These are phyloP conservation scores for Pogonocherus hispidulus DNA, from an alignment of 2,888 invertebrate species.

Conservation along the genomic window DNA sequence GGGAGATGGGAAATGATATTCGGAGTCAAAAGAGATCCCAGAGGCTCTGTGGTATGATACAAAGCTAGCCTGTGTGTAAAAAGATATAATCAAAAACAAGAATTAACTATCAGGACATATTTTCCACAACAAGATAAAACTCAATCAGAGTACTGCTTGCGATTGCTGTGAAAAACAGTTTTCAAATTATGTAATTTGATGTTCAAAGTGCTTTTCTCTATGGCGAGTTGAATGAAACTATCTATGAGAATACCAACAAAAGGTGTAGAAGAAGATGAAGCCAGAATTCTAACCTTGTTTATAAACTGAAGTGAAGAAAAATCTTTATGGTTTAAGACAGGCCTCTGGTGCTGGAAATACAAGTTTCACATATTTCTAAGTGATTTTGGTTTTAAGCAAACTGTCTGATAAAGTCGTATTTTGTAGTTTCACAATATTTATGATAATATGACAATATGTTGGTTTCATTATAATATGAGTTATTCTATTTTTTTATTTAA, in stretches of 20 bases:
- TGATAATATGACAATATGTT: too few species aligned
- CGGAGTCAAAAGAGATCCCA: conserved; percentile 15
- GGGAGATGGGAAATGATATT: conserved; percentile 38
- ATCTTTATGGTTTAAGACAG: conserved; percentile 35
- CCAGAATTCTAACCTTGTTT: conserved; percentile 29
- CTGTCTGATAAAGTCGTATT: too few species aligned
- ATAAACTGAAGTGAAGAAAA: conserved; percentile 35
- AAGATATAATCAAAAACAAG: too few species aligned
- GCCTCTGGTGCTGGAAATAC: conserved; percentile 26
- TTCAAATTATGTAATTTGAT: conserved; percentile 27
- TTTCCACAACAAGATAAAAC: conserved; percentile 38
- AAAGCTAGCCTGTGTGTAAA: conserved; percentile 39
- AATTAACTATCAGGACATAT: conserved; percentile 35
- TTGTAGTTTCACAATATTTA: too few species aligned
- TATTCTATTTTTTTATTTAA: too few species aligned
- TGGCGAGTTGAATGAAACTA: conserved; percentile 32
- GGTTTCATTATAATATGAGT: too few species aligned
- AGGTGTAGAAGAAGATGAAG: conserved; percentile 25
- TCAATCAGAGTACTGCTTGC: conserved; percentile 32
- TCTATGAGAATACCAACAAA: conserved; percentile 38
- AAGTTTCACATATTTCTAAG: conserved; percentile 20
- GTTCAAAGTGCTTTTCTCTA: conserved; percentile 34
- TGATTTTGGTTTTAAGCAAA: conserved; percentile 23
- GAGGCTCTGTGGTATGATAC: conserved; percentile 13
- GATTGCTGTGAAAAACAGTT: conserved; percentile 27